Conservation (phyloP, 2,113 vertebrate genomes). For the Tonatia bakeri region DNA sequence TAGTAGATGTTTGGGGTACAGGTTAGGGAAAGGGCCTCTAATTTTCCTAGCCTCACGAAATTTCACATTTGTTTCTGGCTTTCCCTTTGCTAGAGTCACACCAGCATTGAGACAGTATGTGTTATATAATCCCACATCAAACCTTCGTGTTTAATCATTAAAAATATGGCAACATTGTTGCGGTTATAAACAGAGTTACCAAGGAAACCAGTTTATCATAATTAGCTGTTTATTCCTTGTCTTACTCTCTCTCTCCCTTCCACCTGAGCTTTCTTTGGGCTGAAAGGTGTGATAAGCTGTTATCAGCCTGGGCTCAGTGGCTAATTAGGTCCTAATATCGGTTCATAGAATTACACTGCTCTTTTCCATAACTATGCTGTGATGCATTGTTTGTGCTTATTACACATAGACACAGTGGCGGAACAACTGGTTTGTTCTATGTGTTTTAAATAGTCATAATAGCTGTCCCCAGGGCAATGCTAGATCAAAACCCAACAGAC, state of each 20-base stretch:
- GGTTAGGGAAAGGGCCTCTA: background rate
- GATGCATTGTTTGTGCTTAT: background rate
- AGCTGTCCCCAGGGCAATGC: background rate
- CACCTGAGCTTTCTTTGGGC: constrained; percentile 44
- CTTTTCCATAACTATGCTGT: background rate
- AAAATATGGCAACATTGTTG: constrained; percentile 69
- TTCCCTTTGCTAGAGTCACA: constrained; percentile 61
- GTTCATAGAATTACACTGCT: background rate
- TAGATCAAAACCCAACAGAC: background rate
- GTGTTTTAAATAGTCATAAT: background rate
- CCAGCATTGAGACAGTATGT: constrained; percentile 2
- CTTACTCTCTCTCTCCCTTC: constrained; percentile 32
- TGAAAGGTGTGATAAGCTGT: constrained; percentile 45
- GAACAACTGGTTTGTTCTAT: constrained; percentile 26
- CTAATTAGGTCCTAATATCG: constrained; percentile 58
- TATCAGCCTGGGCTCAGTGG: constrained; percentile 47
- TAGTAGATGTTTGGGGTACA: background rate
- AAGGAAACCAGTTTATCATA: constrained; percentile 78
- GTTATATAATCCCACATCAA: constrained; percentile 67
- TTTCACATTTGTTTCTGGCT: constrained; percentile 2
- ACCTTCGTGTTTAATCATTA: constrained; percentile 73
- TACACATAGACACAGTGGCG: background rate
- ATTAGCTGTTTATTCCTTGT: constrained; percentile 70
- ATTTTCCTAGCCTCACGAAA: constrained; percentile 12
- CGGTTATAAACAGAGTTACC: constrained; percentile 78